Evolutionary conservation across 2,113 vertebrate species (phyloP).

Genomic region (Mastomys natalensis): DNA sequence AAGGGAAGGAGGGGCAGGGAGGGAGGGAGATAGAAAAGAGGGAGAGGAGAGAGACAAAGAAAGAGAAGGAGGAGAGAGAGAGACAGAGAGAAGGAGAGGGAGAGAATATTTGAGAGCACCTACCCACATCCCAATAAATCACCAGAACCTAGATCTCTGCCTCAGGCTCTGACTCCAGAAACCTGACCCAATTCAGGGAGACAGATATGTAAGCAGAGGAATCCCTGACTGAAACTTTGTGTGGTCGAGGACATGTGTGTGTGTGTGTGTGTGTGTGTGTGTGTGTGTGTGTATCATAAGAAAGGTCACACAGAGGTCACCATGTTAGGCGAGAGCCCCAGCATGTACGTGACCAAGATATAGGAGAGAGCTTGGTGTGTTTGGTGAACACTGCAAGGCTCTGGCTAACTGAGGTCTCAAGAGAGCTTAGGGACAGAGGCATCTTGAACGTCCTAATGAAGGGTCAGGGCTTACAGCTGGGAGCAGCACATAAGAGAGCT

Average conservation of each 20-base stretch:
- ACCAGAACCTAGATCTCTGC: neutral
- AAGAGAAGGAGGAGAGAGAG: too few species aligned
- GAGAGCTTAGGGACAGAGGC: neutral
- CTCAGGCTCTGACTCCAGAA: slow-evolving; percentile 12
- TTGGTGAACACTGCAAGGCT: neutral
- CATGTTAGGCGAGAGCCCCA: neutral
- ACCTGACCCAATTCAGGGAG: neutral
- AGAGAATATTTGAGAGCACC: neutral
- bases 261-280: neutral
- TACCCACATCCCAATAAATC: too few species aligned
- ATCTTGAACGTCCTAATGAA: neutral
- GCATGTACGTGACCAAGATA: neutral
- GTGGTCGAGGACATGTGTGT: neutral
- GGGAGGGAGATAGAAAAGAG: too few species aligned
- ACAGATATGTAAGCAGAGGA: neutral
- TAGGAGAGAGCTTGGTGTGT: neutral
- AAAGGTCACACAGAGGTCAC: neutral
- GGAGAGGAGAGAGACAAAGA: too few species aligned
- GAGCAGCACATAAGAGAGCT: neutral
- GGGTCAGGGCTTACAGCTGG: neutral
- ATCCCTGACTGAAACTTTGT: neutral
- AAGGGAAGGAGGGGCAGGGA: too few species aligned
- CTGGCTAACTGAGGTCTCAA: neutral
- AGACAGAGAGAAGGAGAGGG: neutral
- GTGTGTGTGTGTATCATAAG: neutral